These are phyloP conservation scores for Pantherophis vulpinus DNA, from an alignment of 2,797 vertebrate genomes.

Conservation along the genomic window DNA sequence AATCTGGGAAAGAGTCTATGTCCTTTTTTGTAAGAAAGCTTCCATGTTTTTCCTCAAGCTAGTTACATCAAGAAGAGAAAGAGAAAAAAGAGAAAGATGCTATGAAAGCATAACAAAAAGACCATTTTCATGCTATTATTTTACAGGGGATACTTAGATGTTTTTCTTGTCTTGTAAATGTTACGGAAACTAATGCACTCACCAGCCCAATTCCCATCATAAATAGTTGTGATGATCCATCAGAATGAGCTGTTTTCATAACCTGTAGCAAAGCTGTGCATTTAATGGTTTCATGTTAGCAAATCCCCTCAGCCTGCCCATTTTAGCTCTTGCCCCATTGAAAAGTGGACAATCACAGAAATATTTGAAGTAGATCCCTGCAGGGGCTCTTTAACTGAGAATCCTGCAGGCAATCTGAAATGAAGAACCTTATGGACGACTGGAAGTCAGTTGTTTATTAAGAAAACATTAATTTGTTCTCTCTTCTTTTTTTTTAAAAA, in stretches of 20 bases:
- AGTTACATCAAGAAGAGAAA: not conserved
- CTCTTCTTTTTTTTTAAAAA: too few species aligned
- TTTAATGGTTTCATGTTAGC: not conserved
- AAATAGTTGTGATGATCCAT: not conserved
- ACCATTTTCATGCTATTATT: not conserved
- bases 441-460: not conserved
- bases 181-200: not conserved
- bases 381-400: not conserved
- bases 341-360: not conserved
- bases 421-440: not conserved
- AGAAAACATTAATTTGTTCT: not conserved
- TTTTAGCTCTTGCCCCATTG: not conserved
- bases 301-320: too few species aligned
- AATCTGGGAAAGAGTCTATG: not conserved
- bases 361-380: not conserved
- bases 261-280: not conserved
- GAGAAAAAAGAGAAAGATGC: not conserved
- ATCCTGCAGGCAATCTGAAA: not conserved
- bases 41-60: not conserved
- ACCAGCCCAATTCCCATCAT: not conserved
- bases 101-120: not conserved
- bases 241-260: not conserved
- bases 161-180: not conserved
- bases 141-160: not conserved
- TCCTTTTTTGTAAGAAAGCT: not conserved